Base-by-base conservation (phyloP, 2,797 vertebrate genomes). In the Anas bahamensis region DNA sequence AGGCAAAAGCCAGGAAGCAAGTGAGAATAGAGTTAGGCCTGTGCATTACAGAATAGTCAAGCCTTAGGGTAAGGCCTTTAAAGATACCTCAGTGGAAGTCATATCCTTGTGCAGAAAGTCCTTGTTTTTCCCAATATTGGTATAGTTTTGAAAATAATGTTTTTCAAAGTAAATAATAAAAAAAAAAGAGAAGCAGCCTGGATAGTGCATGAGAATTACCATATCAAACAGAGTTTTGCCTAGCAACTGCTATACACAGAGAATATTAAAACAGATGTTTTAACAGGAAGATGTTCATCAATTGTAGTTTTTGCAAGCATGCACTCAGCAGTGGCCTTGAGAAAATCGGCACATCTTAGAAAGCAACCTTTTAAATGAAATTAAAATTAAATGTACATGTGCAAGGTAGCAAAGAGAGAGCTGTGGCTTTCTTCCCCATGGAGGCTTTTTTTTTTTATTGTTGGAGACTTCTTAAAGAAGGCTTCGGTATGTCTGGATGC, bases 401-500 rank as follows among this genome's bases (percentile, higher is more conserved):
- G 66, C 88, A 80, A 94, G 92, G 96, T 78, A 95, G 50, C 88
- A 85, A 75, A 91, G 69, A 57, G 80, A 15, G 68, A 93, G 78
- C 64, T 95, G 97, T 88, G 95, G 92, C 89, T 97, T 95, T 86
- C 93, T 95, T 94, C 95, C 91, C 93, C 39, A 73, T 68, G 68
- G 95, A 97, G 78, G 66, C 81, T 82, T 92, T 90, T 94, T 94
- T n/a, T 92, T 72, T 95, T 84, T 83, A 88, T 95, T 92, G 93
- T 95, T 95, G 95, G 95, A 96, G 96, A 84, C 96, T 95, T 92
- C 93, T 97, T 97, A 91, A 97, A 97, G 96, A 96, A 97, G 96
- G 93, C 97, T 96, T 90, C 83, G 91, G 96, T 94, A 96, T 97
- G 98, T 98, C 98, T 98, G 98, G 97, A 96, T 97, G 96, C 95